phyloP scores from a whole-genome alignment of 2,888 invertebrate species.

The Melanotus villosus region DNA sequence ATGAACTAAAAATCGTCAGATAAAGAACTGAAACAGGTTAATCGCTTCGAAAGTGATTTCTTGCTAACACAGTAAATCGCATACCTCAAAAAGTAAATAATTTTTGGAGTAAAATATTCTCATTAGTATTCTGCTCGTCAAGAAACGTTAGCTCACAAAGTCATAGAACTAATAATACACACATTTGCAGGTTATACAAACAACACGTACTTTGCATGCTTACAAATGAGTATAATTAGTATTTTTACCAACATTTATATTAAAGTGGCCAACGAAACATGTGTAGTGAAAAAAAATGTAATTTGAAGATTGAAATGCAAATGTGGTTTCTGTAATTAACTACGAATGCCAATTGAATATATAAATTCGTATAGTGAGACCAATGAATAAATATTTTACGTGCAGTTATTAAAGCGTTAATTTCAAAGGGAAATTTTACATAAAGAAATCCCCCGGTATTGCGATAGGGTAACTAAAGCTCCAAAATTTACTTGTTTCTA shows the following conservation, averaged over 20 bases:
- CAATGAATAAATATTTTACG: no score
- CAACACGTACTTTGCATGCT: slow-evolving; percentile 16
- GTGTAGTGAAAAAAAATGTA: slow-evolving; percentile 20
- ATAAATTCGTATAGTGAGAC: no score
- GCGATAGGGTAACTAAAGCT: no score
- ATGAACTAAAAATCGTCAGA: no score
- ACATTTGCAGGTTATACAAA: slow-evolving; percentile 21
- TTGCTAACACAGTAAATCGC: no score
- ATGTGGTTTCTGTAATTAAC: neutral
- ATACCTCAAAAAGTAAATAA: neutral
- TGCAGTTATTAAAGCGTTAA: no score
- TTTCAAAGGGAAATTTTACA: no score
- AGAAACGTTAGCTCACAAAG: slow-evolving; percentile 7
- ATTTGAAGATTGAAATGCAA: slow-evolving; percentile 19
- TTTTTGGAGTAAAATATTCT: slow-evolving; percentile 9
- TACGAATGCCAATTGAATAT: neutral
- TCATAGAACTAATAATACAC: slow-evolving; percentile 7
- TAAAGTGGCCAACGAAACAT: neutral
- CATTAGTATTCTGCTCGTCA: slow-evolving; percentile 16
- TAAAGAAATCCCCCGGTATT: no score
- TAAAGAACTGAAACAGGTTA: no score
- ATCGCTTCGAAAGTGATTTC: no score
- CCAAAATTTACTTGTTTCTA: slow-evolving; percentile 17
- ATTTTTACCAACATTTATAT: slow-evolving; percentile 9
- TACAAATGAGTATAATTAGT: slow-evolving; percentile 17